Base-by-base conservation (phyloP, 2,888 invertebrate genomes). In the Nemoura dubitans region DNA sequence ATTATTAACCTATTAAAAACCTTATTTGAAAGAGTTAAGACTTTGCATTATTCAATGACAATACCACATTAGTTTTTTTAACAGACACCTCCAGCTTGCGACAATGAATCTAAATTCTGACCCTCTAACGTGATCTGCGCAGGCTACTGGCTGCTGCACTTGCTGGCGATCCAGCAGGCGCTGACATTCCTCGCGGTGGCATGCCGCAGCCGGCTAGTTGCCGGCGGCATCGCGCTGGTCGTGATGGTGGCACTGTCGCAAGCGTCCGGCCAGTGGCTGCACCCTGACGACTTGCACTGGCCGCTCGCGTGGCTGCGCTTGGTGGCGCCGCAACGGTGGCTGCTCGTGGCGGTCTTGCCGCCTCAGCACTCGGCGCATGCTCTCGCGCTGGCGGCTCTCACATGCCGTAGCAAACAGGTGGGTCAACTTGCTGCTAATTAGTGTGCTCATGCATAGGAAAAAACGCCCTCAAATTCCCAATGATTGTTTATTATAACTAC, bases 331-430 rank as follows among this genome's bases (percentile, higher is more conserved):
- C 94, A 95, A 0, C 93, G 94, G 87, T 97, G 97, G 96, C 91
- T 95, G 0, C 90, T 96, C 88, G 95, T 96, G 0, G 94, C 95
- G 88, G 91, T 97, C 83, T 91, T 95, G 86, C 93, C 93, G 87
- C 92, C 94, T 88, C 96, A 97, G 90, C 93, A 95, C 86, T 94
- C 94, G 42, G 93, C 93, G 26, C 93, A 94, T 81, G 95, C 96
- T 0, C 91, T 96, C 86, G 92, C 91, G 87, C 93, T 92, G 89
- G 92, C 93, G 90, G 92, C 93, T 76, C 92, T 93, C 3, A 90
- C 93, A 89, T 96, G 96, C 90, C 93, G 94, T 89, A 95, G 95
- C 91, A 96, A 95, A 92, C 95, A 96, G 93, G 96, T 95, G 89
- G 89, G 90, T 42, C 43, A n/a, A 10, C n/a, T n/a, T n/a, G n/a